phyloP scores from a whole-genome alignment of 2,888 invertebrate species.

The Timandra comae region DNA sequence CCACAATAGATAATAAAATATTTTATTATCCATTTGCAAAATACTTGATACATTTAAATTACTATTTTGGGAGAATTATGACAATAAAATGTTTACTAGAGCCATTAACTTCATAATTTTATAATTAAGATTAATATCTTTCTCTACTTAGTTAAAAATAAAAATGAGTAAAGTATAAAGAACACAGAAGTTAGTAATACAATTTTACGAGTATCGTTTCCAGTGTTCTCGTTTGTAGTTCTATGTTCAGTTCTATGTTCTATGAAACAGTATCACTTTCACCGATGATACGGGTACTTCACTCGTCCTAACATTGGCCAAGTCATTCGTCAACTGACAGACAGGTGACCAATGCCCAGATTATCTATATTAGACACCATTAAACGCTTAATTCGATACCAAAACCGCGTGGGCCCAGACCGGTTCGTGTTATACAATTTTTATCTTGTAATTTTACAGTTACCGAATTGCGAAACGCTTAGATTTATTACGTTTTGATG shows the following conservation, averaged over 20 bases:
- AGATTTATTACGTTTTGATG: constrained; percentile 21
- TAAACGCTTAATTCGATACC: constrained; percentile 66
- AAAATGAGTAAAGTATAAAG: too few species aligned
- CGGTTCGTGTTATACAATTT: constrained; percentile 58
- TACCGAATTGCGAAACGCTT: constrained; percentile 34
- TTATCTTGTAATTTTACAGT: constrained; percentile 35
- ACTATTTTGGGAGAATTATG: constrained; percentile 2
- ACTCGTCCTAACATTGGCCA: constrained; percentile 28
- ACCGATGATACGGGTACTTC: constrained; percentile 56
- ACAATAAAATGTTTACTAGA: constrained; percentile 7
- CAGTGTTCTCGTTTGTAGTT: too few species aligned
- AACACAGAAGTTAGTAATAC: too few species aligned
- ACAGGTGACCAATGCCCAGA: constrained; percentile 53
- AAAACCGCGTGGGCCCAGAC: constrained; percentile 40
- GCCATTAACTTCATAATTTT: too few species aligned
- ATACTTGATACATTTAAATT: too few species aligned
- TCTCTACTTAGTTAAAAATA: too few species aligned
- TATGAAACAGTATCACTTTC: constrained; percentile 53
- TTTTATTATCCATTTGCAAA: too few species aligned
- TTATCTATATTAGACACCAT: constrained; percentile 60
- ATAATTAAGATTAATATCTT: too few species aligned
- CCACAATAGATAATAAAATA: too few species aligned
- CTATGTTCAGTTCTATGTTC: too few species aligned
- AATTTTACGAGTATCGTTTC: too few species aligned
- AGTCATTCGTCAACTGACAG: constrained; percentile 61